Evolutionary conservation across 2,888 invertebrate species (phyloP).

Genomic region (Microctonus hyperodae): DNA sequence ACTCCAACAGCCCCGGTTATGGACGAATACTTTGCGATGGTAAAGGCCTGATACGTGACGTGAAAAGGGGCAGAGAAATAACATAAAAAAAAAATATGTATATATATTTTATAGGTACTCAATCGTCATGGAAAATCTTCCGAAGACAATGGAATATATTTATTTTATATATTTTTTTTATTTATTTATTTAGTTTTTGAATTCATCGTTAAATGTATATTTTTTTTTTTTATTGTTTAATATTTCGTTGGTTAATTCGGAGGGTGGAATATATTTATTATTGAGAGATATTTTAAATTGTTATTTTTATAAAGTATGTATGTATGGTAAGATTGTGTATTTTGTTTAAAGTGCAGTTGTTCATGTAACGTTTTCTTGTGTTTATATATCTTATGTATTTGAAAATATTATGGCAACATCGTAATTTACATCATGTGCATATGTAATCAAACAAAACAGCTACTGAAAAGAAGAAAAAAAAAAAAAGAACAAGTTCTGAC

Average conservation of each 20-base stretch:
- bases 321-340: too few species aligned
- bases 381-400: too few species aligned
- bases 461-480: conserved; percentile 18
- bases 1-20: conserved; percentile 40
- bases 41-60: conserved; percentile 37
- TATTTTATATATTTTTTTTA: conserved; percentile 13
- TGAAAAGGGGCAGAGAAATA: conserved; percentile 2
- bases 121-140: conserved; percentile 26
- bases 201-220: not conserved
- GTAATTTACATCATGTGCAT: not conserved
- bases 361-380: too few species aligned
- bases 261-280: too few species aligned
- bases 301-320: too few species aligned
- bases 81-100: too few species aligned
- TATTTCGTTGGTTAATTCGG: too few species aligned
- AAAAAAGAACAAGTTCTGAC: too few species aligned
- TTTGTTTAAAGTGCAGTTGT: too few species aligned
- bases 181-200: not conserved
- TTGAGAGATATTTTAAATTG: too few species aligned
- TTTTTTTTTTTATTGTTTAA: not conserved
- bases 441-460: conserved; percentile 10
- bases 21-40: conserved; percentile 44
- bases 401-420: too few species aligned
- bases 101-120: conserved; percentile 27
- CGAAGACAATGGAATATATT: conserved; percentile 24